Percentiles rank a stretch among this genome's conserved stretches.
These are phyloP conservation scores for Hylia prasina DNA, from an alignment of 2,113 vertebrate genomes.

Conservation along the genomic window DNA sequence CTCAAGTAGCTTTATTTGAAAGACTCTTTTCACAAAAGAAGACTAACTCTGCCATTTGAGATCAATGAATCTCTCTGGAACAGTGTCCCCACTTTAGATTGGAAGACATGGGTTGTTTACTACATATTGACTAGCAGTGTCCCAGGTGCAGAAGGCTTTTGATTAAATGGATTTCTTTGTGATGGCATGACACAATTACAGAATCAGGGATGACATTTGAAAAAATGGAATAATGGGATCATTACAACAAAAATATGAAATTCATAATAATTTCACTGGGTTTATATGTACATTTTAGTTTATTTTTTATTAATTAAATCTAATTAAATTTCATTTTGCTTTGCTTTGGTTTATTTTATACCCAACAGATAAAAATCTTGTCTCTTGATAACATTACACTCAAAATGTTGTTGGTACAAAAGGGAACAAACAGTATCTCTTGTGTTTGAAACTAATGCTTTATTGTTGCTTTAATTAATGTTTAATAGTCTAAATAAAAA, in stretches of 20 bases:
- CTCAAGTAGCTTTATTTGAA: conserved; percentile 74
- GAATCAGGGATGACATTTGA: conserved; percentile 15
- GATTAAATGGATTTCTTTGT: conserved; percentile 52
- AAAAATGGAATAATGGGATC: not conserved
- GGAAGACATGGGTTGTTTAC: conserved; percentile 62
- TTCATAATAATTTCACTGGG: not conserved
- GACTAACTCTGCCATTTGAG: conserved; percentile 66
- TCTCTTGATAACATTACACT: not conserved
- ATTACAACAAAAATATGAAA: not conserved
- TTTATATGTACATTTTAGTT: not conserved
- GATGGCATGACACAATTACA: not conserved
- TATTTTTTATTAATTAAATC: not conserved
- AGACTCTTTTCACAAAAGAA: conserved; percentile 64
- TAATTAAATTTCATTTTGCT: not conserved
- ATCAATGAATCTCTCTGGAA: conserved; percentile 68
- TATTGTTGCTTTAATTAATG: not conserved
- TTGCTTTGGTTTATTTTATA: not conserved
- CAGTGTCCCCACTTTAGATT: conserved; percentile 27
- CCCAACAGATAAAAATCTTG: not conserved
- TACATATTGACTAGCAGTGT: conserved; percentile 49
- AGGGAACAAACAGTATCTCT: not conserved
- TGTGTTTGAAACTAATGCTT: not conserved
- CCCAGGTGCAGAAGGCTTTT: conserved; percentile 45
- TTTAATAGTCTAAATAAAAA: not conserved
- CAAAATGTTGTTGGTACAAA: not conserved